Evolutionary conservation across 2,113 vertebrate species (phyloP).

Genomic region (Trematocara macrostoma): DNA sequence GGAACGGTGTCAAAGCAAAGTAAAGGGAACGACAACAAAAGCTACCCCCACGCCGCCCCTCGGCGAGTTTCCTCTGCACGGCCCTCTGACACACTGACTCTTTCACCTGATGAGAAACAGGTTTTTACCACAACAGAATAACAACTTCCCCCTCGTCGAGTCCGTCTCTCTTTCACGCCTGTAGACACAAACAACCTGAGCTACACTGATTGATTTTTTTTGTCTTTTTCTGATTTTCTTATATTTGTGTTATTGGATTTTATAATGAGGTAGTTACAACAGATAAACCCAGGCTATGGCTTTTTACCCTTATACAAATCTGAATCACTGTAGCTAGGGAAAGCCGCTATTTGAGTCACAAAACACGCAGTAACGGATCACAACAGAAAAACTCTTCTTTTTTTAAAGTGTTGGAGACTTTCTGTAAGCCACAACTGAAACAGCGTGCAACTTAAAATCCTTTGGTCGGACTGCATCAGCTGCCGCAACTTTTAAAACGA

Average conservation of each 20-base stretch:
- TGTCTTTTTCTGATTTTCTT: neutral
- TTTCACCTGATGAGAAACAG: conserved; percentile 40
- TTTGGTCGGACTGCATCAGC: conserved; percentile 54
- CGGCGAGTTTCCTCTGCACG: neutral
- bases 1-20: conserved; percentile 22
- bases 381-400: neutral
- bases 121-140: conserved; percentile 26
- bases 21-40: conserved; percentile 4
- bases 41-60: neutral
- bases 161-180: neutral
- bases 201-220: neutral
- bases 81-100: conserved; percentile 37
- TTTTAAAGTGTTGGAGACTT: neutral
- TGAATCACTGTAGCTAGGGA: neutral
- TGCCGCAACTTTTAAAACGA: conserved; percentile 18
- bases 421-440: neutral
- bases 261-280: conserved; percentile 63
- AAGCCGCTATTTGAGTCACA: neutral
- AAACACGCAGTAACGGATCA: neutral
- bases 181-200: conserved; percentile 10
- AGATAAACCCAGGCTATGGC: conserved; percentile 28
- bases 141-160: neutral
- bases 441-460: neutral
- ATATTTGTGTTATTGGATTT: neutral
- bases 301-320: conserved; percentile 6